These are phyloP conservation scores for Coecobrya sp. DNA, from an alignment of 2,888 invertebrate genomes.

Conservation along the genomic window DNA sequence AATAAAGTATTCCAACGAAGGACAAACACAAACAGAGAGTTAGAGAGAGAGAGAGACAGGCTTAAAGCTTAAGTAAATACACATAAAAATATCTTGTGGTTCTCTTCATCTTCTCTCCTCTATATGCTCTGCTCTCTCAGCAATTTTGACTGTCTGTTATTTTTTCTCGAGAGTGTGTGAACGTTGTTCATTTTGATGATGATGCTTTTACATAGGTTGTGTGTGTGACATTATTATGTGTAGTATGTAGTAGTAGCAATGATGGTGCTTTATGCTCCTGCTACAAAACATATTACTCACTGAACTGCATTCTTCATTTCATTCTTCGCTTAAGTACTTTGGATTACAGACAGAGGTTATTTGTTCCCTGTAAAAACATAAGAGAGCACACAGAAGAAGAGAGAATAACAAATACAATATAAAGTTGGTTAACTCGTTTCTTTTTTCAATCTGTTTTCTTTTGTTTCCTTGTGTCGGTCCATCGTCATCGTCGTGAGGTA, in stretches of 20 bases:
- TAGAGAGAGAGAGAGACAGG: background rate
- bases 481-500: background rate
- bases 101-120: background rate
- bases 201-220: background rate
- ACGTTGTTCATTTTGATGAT: conserved; percentile 17
- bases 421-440: conserved; percentile 19
- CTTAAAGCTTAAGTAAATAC: conserved; percentile 65
- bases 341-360: conserved; percentile 3
- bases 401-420: background rate
- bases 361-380: background rate
- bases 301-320: conserved; percentile 39
- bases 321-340: conserved; percentile 41
- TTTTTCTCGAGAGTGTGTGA: conserved; percentile 14
- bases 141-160: background rate
- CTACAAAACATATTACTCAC: conserved; percentile 41
- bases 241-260: background rate
- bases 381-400: background rate
- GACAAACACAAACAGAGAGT: conserved; percentile 50
- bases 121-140: background rate
- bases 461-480: background rate
- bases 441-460: background rate
- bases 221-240: conserved; percentile 6
- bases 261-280: no score
- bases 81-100: conserved; percentile 55
- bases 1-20: conserved; percentile 52